These are phyloP conservation scores for Spinus pinus DNA, from an alignment of 2,797 vertebrate species.

Conservation along the genomic window DNA sequence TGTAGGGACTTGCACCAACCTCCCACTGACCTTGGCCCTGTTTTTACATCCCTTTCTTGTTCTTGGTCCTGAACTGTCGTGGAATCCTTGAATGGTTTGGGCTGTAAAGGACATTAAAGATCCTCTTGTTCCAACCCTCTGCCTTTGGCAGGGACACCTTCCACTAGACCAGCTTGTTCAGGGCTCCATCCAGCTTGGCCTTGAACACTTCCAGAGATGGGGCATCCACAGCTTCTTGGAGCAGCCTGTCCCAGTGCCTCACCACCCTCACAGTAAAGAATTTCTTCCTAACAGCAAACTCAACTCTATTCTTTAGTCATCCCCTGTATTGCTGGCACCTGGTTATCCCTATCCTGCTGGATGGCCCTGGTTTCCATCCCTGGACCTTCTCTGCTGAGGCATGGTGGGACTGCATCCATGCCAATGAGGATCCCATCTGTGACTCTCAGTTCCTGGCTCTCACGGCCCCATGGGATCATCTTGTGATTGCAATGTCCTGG, in stretches of 20 bases:
- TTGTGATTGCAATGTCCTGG: fast-evolving
- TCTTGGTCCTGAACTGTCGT: background rate
- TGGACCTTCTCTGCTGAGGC: background rate
- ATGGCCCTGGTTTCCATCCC: background rate
- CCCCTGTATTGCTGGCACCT: background rate
- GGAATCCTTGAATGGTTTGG: background rate
- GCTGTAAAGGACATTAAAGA: background rate
- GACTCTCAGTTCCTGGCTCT: fast-evolving
- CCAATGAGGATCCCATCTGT: fast-evolving
- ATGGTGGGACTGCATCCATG: background rate
- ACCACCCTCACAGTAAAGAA: background rate
- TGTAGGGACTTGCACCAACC: background rate
- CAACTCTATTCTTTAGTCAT: background rate
- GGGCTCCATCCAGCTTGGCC: background rate
- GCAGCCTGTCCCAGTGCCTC: background rate
- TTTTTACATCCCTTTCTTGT: background rate
- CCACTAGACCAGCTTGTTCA: background rate
- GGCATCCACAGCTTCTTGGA: background rate
- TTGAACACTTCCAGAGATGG: background rate
- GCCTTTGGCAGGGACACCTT: background rate
- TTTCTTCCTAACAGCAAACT: background rate
- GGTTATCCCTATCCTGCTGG: background rate
- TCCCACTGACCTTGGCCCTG: background rate
- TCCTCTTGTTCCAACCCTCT: background rate
- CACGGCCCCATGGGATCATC: fast-evolving